A percentile compares a stretch with the other conserved stretches of the same genome.
Conservation (phyloP, 1,140 invertebrate genomes). For the Yoshiicerus persimilis region DNA sequence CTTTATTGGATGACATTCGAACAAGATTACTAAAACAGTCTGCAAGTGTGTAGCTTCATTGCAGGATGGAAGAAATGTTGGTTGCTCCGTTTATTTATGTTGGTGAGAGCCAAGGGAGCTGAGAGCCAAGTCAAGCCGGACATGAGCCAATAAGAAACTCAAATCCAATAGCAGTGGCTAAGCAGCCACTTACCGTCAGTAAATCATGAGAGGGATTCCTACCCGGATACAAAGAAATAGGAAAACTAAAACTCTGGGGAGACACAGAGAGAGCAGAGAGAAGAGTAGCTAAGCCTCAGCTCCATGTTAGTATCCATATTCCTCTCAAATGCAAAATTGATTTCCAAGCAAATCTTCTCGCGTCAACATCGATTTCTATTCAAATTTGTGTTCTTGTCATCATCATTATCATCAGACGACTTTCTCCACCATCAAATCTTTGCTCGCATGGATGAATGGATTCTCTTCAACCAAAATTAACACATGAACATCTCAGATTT, state of each 20-base stretch:
- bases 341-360: background rate
- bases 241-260: background rate
- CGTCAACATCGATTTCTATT: background rate
- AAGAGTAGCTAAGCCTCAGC: background rate
- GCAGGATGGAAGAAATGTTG: background rate
- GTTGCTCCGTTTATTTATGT: slow-evolving; percentile 9
- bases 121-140: slow-evolving; percentile 23
- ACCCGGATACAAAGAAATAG: slow-evolving; percentile 13
- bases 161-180: slow-evolving; percentile 13
- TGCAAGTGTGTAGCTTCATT: background rate
- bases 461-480: background rate
- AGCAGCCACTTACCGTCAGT: slow-evolving; percentile 16
- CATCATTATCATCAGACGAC: background rate
- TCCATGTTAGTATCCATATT: background rate
- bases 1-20: slow-evolving; percentile 17
- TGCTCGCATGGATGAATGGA: background rate
- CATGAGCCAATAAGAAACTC: slow-evolving; percentile 25
- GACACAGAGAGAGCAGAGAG: background rate
- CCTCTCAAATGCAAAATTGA: background rate
- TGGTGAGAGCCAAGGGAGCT: slow-evolving; percentile 6
- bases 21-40: slow-evolving; percentile 18
- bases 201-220: slow-evolving; percentile 17
- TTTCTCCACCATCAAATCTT: background rate
- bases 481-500: background rate
- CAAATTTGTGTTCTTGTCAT: background rate